Evolutionary conservation across 2,113 vertebrate genomes (phyloP), one percentile per base, ranked within the genome.

Genomic region (Pavo muticus): DNA sequence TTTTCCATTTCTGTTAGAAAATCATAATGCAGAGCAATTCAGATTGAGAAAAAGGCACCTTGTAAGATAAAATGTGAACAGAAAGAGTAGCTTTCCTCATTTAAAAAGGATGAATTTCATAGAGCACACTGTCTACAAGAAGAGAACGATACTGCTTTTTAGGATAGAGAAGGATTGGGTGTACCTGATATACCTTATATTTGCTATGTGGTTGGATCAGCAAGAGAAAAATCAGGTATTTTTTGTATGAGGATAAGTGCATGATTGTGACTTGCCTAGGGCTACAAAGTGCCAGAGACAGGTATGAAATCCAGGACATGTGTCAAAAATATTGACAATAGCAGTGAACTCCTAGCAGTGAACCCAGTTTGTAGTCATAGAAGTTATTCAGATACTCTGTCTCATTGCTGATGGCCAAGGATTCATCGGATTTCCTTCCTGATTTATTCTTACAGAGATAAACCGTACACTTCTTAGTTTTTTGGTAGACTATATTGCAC

Each of bases 1-100:
- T 68, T 90, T 92, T 91, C 32, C 3, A 45, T 84, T 86, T 84
- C 64, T 90, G 2, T 77, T 96, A 68, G 32, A 93, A 67, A 88
- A 71, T 30, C 10, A 14, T 59, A 78, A 65, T 30, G 32, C 32
- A 78, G 65, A 94, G 86, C 64, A 77, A 64, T 39, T 85, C 35
- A 56, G 7, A 67, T 80, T 18, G 29, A 77, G 50, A 29, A 83
- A 60, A 35, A 24, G 29, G 8, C 24, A 21, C 18, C 17, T 78
- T 45, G 17, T 42, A 42, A 39, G 44, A 60, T 29, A 27, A 72
- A 86, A 56, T 63, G 37, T 77, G 44, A 32, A 74, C 14, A 23
- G 27, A 61, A 40, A 76, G 7, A 80, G 16, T 15, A 77, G 21
- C 4, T 85, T 74, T 83, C 88, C 14, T 79, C 19, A 32, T 84